Percentiles rank a stretch among this genome's conserved stretches.
Evolutionary conservation across 1,140 invertebrate genomes (phyloP).

Genomic region (Achatina immaculata): DNA sequence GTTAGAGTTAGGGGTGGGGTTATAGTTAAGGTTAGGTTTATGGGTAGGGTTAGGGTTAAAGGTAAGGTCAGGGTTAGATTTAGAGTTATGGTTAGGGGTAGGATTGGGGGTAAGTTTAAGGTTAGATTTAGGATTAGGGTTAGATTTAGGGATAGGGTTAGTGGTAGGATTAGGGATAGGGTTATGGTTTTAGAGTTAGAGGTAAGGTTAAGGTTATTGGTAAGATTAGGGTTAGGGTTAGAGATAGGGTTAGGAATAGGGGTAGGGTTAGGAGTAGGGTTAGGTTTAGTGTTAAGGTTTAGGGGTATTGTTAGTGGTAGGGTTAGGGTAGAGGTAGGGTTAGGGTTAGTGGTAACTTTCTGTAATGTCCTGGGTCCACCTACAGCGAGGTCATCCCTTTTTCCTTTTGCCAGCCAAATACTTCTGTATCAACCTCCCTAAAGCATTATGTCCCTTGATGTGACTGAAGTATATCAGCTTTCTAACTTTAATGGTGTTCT

Average conservation of each 20-base stretch:
- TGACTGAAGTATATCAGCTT: too few relatives aligned
- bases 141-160: conserved; percentile 16
- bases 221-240: conserved; percentile 31
- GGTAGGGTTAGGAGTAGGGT: conserved; percentile 35
- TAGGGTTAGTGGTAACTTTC: conserved; percentile 44
- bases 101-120: conserved; percentile 13
- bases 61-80: conserved; percentile 44
- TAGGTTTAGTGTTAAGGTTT: conserved; percentile 24
- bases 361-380: conserved; percentile 43
- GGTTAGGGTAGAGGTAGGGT: conserved; percentile 41
- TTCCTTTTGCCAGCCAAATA: too few relatives aligned
- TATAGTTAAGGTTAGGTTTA: conserved; percentile 40
- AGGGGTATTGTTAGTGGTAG: conserved; percentile 41
- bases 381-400: too few relatives aligned
- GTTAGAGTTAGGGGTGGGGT: conserved; percentile 42
- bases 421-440: too few relatives aligned
- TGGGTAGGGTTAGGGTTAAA: conserved; percentile 34
- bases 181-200: conserved; percentile 42
- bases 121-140: conserved; percentile 17
- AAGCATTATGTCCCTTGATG: too few relatives aligned
- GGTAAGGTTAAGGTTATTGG: conserved; percentile 36
- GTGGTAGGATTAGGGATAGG: conserved; percentile 26
- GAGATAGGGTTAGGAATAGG: conserved; percentile 27
- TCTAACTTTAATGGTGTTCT: too few relatives aligned
- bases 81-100: background rate